These are phyloP conservation scores for Gallirallus australis DNA, from an alignment of 2,797 vertebrate species.

Conservation along the genomic window DNA sequence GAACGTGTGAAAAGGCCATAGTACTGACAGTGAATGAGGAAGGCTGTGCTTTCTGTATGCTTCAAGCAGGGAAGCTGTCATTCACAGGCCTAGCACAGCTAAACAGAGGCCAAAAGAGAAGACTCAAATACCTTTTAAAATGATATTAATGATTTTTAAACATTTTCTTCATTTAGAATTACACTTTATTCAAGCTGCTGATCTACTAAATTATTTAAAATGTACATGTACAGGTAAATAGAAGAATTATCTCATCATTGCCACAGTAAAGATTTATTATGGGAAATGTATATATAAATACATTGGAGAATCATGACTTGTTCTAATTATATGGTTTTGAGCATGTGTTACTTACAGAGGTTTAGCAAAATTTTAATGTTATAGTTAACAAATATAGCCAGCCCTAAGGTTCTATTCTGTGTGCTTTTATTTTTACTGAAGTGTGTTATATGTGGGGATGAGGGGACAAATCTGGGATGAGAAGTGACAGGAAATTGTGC, in stretches of 20 bases:
- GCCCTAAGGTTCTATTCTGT: neutral
- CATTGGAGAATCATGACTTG: neutral
- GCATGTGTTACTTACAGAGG: neutral
- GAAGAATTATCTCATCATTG: neutral
- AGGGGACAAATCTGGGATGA: neutral
- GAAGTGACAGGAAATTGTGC: conserved; percentile 43
- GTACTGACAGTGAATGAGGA: conserved; percentile 85
- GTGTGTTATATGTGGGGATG: neutral
- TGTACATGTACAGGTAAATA: neutral
- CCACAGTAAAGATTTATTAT: neutral
- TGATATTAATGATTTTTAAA: conserved; percentile 83
- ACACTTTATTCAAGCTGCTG: conserved; percentile 44
- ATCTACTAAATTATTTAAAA: conserved; percentile 47
- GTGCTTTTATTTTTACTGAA: neutral
- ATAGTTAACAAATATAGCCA: neutral
- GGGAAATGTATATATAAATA: neutral
- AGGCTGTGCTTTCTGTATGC: conserved; percentile 83
- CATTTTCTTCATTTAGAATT: conserved; percentile 69
- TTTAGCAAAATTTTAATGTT: neutral
- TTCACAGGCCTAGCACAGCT: conserved; percentile 79
- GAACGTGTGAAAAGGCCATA: conserved; percentile 87
- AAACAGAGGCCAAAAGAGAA: conserved; percentile 82
- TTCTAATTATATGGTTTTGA: neutral
- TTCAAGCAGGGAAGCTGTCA: conserved; percentile 87
- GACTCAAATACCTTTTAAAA: conserved; percentile 83